phyloP scores from a whole-genome alignment of 2,888 invertebrate genomes.

The Tortrix viridana region DNA sequence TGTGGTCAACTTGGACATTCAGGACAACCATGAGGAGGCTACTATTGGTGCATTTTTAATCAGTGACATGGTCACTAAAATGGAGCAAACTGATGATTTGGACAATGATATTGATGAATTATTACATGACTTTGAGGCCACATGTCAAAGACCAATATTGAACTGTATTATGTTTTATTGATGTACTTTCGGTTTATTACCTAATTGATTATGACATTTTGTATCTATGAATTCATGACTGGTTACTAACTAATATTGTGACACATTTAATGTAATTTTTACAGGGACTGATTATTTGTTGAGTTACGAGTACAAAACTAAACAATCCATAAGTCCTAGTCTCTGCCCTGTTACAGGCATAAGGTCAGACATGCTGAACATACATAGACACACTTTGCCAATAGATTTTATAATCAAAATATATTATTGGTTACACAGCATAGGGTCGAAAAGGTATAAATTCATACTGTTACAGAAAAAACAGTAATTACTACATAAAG shows the following conservation, averaged over 20 bases:
- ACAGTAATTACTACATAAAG: too few relatives aligned
- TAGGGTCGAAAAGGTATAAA: too few relatives aligned
- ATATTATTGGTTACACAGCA: too few relatives aligned
- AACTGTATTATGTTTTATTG: conserved; percentile 98
- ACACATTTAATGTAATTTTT: conserved; percentile 13
- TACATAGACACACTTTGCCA: too few relatives aligned
- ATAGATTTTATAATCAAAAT: too few relatives aligned
- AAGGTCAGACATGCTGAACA: too few relatives aligned
- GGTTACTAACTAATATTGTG: conserved; percentile 1
- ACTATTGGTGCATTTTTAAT: conserved; percentile 99
- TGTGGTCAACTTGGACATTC: conserved; percentile 99
- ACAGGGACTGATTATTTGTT: conserved; percentile 12
- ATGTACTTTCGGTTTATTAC: conserved; percentile 51
- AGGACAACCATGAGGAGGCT: conserved; percentile 99
- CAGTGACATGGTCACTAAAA: conserved; percentile 96
- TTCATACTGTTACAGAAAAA: too few relatives aligned
- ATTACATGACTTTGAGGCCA: conserved; percentile 96
- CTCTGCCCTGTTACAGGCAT: too few relatives aligned
- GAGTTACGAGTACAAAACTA: neutral
- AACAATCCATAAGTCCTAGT: too few relatives aligned
- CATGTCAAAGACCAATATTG: conserved; percentile 92
- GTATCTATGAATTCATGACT: conserved; percentile 16
- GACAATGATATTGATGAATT: conserved; percentile 99
- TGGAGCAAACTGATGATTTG: conserved; percentile 95
- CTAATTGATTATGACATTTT: conserved; percentile 28